Base-by-base conservation (phyloP, 1,140 invertebrate species). In the Drosophila pruinosa region DNA sequence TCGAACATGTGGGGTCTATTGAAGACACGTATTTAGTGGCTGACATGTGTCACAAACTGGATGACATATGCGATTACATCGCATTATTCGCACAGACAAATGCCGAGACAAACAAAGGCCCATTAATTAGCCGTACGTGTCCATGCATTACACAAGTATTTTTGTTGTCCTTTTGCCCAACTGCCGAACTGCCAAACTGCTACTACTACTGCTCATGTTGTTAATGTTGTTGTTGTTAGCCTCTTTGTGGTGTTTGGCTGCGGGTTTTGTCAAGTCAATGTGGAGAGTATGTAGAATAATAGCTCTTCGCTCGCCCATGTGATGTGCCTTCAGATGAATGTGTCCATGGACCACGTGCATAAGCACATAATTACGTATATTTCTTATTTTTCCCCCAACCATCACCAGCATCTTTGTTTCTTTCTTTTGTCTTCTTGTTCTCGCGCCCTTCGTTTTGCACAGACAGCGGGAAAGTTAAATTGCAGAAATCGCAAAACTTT, bases 121-220 rank as follows among this genome's bases (percentile, higher is more conserved):
- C 79, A 83, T 83, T 85, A 83, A 83, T 85, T 85, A 83, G 80
- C 67, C 34, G 72, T 64, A 85, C 79, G 79, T 83, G 79, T 83
- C 80, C 80, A 83, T 83, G 79, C 75, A 83, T 83, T 85, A 75
- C 80, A 64, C 26, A 68, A 83, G 75, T 68, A 79, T 78, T 82
- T 34, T 38, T 59, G 43, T 59, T 59, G 57, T 59, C 57, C 43
- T 59, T 59, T 59, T 59, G 12, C 14, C 5, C 4, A n/a, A n/a
- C n/a, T n/a, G n/a, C n/a, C n/a, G n/a, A n/a, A n/a, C n/a, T n/a
- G n/a, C 21, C 7, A 14, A 3, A 14, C 21, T 54, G 34, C 17
- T 57, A 8, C 43, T 22, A 6, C 5, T 31, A 7, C 21, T 26
- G n/a, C 26, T 52, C 19, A 6, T 41, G 3, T 28, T 26, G 7